These are phyloP conservation scores for Empis livida DNA, from an alignment of 2,888 invertebrate genomes.

Conservation along the genomic window DNA sequence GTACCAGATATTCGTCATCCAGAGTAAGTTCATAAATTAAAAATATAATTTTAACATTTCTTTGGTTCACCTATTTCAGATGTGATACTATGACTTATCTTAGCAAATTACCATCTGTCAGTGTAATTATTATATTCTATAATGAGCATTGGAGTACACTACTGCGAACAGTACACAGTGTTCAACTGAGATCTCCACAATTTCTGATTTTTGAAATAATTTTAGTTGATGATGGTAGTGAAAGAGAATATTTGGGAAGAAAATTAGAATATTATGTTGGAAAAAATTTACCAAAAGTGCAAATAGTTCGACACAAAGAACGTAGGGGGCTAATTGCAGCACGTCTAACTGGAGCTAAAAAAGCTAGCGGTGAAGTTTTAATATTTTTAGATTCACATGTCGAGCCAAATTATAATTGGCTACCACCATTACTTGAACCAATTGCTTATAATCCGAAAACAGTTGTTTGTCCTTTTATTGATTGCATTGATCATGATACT, in stretches of 20 bases:
- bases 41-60: not conserved
- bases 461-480: slow-evolving; percentile 92
- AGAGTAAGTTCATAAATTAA: slow-evolving; percentile 31
- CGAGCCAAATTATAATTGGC: slow-evolving; percentile 84
- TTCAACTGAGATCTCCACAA: slow-evolving; percentile 70
- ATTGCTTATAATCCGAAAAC: slow-evolving; percentile 74
- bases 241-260: slow-evolving; percentile 57
- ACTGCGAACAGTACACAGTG: slow-evolving; percentile 65
- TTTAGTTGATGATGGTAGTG: slow-evolving; percentile 77
- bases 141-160: slow-evolving; percentile 87
- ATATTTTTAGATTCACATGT: slow-evolving; percentile 87
- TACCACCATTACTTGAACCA: slow-evolving; percentile 83
- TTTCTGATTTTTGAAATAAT: slow-evolving; percentile 81
- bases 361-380: slow-evolving; percentile 65
- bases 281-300: slow-evolving; percentile 58
- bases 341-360: slow-evolving; percentile 68
- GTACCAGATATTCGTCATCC: slow-evolving; percentile 59
- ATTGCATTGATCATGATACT: slow-evolving; percentile 83
- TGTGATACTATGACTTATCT: too few species aligned
- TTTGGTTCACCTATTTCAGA: too few species aligned
- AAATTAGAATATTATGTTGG: slow-evolving; percentile 65
- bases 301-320: slow-evolving; percentile 55
- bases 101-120: too few species aligned
- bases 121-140: slow-evolving; percentile 79
- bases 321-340: slow-evolving; percentile 82